phyloP scores from a whole-genome alignment of 1,140 invertebrate genomes.

The Arctopsyche grandis region DNA sequence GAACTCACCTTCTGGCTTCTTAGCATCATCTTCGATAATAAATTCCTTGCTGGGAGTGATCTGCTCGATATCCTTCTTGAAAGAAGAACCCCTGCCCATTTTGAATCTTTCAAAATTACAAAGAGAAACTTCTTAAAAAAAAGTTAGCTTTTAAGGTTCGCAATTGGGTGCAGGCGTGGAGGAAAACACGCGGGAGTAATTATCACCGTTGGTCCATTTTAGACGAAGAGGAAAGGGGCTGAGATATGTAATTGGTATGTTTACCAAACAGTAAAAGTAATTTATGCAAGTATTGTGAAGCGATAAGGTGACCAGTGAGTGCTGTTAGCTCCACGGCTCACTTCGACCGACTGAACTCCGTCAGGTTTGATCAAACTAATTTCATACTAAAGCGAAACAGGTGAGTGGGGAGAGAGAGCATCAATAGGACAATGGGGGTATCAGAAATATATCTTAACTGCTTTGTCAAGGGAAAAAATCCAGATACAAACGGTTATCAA shows the following conservation, averaged over 20 bases:
- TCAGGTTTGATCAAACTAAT: constrained; percentile 2
- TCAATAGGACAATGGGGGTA: too few species aligned
- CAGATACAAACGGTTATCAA: too few species aligned
- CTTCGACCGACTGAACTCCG: constrained; percentile 18
- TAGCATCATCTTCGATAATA: constrained; percentile 41
- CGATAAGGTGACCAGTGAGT: too few species aligned
- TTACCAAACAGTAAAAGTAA: neutral
- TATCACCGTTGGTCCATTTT: too few species aligned
- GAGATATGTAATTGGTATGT: neutral
- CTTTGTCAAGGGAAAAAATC: neutral
- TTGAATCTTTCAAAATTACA: neutral
- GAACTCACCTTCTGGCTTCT: constrained; percentile 47
- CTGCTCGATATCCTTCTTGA: constrained; percentile 35
- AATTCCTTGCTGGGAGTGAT: constrained; percentile 48
- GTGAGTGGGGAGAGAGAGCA: neutral
- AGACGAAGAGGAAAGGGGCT: neutral
- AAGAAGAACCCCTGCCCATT: constrained; percentile 50
- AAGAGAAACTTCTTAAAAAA: neutral
- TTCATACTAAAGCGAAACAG: neutral
- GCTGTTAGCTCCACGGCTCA: neutral
- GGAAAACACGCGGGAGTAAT: too few species aligned
- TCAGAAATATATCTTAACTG: neutral
- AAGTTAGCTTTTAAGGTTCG: neutral
- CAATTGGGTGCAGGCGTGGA: neutral
- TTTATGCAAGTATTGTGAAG: neutral